Conservation (phyloP, 2,113 vertebrate species). For the Pleuronectes platessa region DNA sequence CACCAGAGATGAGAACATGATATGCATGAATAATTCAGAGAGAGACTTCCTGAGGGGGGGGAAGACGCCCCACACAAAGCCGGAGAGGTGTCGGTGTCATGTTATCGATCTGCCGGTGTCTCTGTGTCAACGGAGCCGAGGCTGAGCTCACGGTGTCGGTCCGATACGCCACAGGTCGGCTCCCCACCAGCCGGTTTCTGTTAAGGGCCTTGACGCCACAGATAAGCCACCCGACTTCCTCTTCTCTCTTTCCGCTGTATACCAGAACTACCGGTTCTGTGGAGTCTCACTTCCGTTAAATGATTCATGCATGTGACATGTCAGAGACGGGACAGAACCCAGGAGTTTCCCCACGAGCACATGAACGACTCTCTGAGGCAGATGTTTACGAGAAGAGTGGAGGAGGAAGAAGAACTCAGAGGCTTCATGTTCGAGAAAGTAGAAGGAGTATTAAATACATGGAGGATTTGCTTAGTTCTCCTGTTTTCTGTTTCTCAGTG, state of each 20-base stretch:
- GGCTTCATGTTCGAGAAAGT: not conserved
- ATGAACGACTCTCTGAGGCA: slow-evolving; percentile 8
- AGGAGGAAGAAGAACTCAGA: not conserved
- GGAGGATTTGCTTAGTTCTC: not conserved
- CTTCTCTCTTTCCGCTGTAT: slow-evolving; percentile 37
- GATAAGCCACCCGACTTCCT: slow-evolving; percentile 39
- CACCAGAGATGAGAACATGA: slow-evolving; percentile 12
- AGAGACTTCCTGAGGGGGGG: slow-evolving; percentile 10
- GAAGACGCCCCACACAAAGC: slow-evolving; percentile 1
- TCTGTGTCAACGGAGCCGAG: slow-evolving; percentile 39
- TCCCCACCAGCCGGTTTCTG: slow-evolving; percentile 3
- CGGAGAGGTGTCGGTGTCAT: slow-evolving; percentile 24
- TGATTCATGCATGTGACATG: slow-evolving; percentile 46
- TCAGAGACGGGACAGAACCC: not conserved
- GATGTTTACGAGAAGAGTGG: not conserved
- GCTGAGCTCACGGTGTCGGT: slow-evolving; percentile 2
- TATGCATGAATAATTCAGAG: slow-evolving; percentile 41
- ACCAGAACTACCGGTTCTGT: slow-evolving; percentile 3
- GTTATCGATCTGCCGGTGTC: slow-evolving; percentile 32
- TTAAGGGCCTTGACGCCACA: not conserved
- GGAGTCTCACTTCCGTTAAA: slow-evolving; percentile 49
- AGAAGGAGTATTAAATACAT: too few relatives aligned
- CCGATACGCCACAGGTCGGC: not conserved
- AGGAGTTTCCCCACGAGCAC: slow-evolving; percentile 16
- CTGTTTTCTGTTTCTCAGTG: not conserved